These are phyloP conservation scores for Halcyon chelicuti DNA, from an alignment of 2,797 vertebrate species.

Conservation along the genomic window DNA sequence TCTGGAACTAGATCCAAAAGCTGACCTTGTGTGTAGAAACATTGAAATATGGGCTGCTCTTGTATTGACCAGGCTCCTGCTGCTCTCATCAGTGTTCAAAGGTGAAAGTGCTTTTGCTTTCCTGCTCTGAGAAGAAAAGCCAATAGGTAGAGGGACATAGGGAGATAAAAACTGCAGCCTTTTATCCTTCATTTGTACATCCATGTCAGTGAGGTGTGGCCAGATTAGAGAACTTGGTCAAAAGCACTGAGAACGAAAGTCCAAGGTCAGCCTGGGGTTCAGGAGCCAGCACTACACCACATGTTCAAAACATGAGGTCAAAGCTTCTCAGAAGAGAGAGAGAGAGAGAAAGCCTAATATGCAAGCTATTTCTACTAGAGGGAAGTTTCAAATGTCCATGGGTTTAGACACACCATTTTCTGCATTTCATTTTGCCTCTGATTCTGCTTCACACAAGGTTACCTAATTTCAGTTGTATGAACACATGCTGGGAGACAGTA, in stretches of 20 bases:
- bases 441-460: not conserved
- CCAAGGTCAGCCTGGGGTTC: not conserved
- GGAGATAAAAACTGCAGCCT: not conserved
- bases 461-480: not conserved
- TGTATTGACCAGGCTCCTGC: not conserved
- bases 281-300: not conserved
- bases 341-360: not conserved
- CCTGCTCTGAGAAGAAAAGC: not conserved
- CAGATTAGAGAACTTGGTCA: not conserved
- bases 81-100: not conserved
- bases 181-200: not conserved
- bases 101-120: not conserved
- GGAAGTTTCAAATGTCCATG: not conserved
- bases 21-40: not conserved
- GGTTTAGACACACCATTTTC: not conserved
- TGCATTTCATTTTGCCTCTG: not conserved
- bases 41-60: not conserved
- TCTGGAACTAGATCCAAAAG: not conserved
- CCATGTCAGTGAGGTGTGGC: not conserved
- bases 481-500: not conserved
- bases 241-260: not conserved
- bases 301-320: not conserved
- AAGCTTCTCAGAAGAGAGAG: not conserved
- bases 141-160: not conserved
- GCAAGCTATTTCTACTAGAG: not conserved